A percentile compares a stretch with the other conserved stretches of the same genome.
These are phyloP conservation scores for Lepidochrysops patricia DNA, from an alignment of 2,888 invertebrate species.

Conservation along the genomic window DNA sequence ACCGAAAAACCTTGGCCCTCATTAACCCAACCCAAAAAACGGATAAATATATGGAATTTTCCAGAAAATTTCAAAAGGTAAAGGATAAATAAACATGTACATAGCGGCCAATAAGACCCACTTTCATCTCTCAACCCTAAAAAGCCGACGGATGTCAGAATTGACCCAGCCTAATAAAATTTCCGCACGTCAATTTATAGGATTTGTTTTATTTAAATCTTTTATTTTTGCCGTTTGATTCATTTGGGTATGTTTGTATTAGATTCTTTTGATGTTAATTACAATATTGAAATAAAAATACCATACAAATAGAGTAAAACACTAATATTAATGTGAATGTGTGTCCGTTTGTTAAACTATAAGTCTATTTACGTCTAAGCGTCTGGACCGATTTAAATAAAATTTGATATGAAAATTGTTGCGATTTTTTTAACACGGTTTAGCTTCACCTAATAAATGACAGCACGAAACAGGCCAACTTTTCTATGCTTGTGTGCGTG, in stretches of 20 bases:
- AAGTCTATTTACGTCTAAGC: no score
- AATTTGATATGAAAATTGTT: no score
- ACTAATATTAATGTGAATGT: no score
- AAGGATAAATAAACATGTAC: slow-evolving; percentile 5
- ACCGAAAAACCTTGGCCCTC: not conserved
- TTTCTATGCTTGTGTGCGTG: no score
- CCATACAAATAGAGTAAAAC: no score
- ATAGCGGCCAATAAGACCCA: not conserved
- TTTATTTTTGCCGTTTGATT: not conserved
- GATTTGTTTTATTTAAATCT: slow-evolving; percentile 11
- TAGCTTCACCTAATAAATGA: no score
- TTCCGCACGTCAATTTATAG: slow-evolving; percentile 25
- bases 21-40: not conserved
- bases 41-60: not conserved
- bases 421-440: no score
- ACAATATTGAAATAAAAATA: no score
- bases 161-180: slow-evolving; percentile 44
- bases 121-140: slow-evolving; percentile 26
- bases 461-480: no score
- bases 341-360: no score
- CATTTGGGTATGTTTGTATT: not conserved
- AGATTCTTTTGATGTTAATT: not conserved
- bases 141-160: slow-evolving; percentile 36
- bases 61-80: not conserved
- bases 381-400: no score